These are phyloP conservation scores for Sturnira hondurensis DNA, from an alignment of 2,113 vertebrate species.

Conservation along the genomic window DNA sequence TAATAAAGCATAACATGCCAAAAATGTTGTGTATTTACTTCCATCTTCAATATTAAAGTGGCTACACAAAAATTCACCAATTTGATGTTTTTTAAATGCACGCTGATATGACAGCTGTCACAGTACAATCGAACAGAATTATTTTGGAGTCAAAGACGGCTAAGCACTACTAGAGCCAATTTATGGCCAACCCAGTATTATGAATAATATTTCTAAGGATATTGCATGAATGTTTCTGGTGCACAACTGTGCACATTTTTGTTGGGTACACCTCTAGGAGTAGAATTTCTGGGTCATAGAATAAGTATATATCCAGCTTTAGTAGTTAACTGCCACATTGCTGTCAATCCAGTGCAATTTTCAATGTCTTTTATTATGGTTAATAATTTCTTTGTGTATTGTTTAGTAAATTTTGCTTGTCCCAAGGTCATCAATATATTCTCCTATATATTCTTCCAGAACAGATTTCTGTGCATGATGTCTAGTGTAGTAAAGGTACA, in stretches of 20 bases:
- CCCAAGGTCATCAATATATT: neutral
- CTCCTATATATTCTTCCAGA: neutral
- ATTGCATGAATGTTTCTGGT: neutral
- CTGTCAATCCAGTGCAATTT: neutral
- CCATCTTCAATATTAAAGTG: too few relatives aligned
- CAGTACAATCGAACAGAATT: too few relatives aligned
- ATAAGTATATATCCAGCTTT: neutral
- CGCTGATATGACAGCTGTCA: too few relatives aligned
- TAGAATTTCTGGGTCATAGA: neutral
- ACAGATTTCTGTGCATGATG: neutral
- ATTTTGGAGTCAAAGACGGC: too few relatives aligned
- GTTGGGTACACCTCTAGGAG: neutral
- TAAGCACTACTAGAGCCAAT: too few relatives aligned
- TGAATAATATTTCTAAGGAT: neutral
- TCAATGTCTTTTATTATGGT: neutral
- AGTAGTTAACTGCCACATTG: neutral
- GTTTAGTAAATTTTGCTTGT: neutral
- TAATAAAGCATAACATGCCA: too few relatives aligned
- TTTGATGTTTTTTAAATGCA: too few relatives aligned
- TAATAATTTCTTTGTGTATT: neutral
- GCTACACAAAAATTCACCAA: too few relatives aligned
- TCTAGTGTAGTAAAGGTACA: neutral
- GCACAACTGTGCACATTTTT: neutral
- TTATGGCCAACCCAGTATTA: neutral
- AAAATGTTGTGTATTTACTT: too few relatives aligned